These are phyloP conservation scores for Laticauda laticaudata DNA, from an alignment of 2,113 vertebrate genomes.

Conservation along the genomic window DNA sequence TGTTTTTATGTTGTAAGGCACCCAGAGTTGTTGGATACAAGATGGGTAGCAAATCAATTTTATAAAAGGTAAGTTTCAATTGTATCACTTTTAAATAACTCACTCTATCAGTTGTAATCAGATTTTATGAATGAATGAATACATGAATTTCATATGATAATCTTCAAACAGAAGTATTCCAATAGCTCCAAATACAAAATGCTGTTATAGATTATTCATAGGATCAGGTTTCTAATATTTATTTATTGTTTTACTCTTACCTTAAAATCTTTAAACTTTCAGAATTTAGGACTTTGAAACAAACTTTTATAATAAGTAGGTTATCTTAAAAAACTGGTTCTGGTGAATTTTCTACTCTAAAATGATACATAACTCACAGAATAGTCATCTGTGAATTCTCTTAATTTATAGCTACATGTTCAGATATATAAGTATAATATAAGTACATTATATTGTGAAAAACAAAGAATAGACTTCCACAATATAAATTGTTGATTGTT, in stretches of 20 bases:
- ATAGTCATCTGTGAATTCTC: neutral
- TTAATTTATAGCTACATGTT: neutral
- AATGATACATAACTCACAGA: neutral
- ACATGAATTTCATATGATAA: neutral
- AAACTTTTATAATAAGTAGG: neutral
- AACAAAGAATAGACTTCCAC: neutral
- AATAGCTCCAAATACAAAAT: neutral
- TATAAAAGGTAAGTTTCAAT: neutral
- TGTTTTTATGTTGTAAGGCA: neutral
- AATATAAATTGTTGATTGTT: neutral
- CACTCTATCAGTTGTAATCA: neutral
- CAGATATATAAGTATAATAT: neutral
- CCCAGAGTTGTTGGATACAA: neutral
- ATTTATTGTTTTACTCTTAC: too few species aligned
- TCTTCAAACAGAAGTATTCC: neutral
- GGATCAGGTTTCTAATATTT: neutral
- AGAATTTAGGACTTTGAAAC: neutral
- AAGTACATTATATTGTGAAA: neutral
- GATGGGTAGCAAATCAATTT: neutral
- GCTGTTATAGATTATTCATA: neutral
- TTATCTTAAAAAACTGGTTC: neutral
- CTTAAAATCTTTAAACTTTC: neutral
- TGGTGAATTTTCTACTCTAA: neutral
- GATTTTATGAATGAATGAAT: neutral
- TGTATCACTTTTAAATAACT: neutral